A percentile compares a stretch with the other conserved stretches of the same genome.
Conservation (phyloP, 2,113 vertebrate genomes). For the cat (Felis catus) region DNA sequence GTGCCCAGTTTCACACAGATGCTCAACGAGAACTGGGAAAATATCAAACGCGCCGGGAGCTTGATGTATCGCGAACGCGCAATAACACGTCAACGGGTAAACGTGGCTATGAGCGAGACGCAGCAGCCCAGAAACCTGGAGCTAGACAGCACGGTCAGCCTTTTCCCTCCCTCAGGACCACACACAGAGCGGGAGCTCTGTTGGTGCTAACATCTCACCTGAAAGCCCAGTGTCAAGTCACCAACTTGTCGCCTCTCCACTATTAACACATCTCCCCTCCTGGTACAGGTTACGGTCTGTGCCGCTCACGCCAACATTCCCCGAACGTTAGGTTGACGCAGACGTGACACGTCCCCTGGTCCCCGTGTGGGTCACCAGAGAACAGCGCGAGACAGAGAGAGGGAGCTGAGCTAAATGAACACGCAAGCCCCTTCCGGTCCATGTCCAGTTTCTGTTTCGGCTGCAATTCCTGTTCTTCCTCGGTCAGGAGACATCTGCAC, state of each 20-base stretch:
- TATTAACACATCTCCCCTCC: neutral
- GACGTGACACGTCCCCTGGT: too few species aligned
- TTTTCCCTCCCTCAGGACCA: fast-evolving
- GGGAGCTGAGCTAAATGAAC: neutral
- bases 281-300: neutral
- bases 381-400: neutral
- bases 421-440: neutral
- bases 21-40: neutral
- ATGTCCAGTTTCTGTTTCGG: neutral
- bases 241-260: neutral
- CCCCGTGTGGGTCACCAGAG: fast-evolving
- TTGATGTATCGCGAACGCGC: neutral
- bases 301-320: neutral
- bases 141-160: fast-evolving
- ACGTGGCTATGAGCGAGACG: neutral
- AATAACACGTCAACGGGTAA: neutral
- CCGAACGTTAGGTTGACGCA: too few species aligned
- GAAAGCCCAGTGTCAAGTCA: neutral
- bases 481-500: neutral
- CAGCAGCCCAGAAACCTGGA: neutral
- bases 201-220: neutral
- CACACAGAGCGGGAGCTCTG: neutral
- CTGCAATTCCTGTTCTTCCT: neutral
- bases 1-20: neutral
- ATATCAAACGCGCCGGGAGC: neutral